Evolutionary conservation across 2,888 invertebrate species (phyloP).

Genomic region (Hanleya hanleyi): DNA sequence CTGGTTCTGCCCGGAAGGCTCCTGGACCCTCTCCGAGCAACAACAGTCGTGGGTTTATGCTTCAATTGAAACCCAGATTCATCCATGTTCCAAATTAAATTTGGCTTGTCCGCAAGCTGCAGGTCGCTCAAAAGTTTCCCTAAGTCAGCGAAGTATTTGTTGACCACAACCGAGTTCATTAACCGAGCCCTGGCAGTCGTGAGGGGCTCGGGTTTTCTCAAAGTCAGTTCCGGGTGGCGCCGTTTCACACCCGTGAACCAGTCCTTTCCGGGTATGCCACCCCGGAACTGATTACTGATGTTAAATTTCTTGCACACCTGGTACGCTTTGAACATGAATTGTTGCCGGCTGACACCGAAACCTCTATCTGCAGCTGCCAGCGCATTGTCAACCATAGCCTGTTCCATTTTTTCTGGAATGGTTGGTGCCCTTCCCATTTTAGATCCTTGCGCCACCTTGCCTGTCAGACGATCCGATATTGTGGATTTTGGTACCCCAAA

Average conservation of each 20-base stretch:
- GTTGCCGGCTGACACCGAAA: constrained; percentile 31
- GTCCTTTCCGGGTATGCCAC: constrained; percentile 35
- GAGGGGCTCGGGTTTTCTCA: no score
- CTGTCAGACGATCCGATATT: constrained; percentile 25
- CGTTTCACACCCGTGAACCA: constrained; percentile 29
- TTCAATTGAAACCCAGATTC: no score
- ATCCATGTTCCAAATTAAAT: no score
- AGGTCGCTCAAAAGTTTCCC: no score
- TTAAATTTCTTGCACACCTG: constrained; percentile 14
- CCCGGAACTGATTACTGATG: constrained; percentile 27
- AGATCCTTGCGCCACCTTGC: constrained; percentile 13
- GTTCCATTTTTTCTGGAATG: constrained; percentile 28
- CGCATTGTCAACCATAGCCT: constrained; percentile 15
- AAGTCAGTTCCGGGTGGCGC: constrained; percentile 26
- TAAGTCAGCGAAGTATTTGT: no score
- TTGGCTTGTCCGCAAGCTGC: no score
- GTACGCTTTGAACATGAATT: constrained; percentile 21
- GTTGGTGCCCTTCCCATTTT: constrained; percentile 22
- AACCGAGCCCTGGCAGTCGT: no score
- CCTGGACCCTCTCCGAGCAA: not conserved
- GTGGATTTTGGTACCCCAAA: constrained; percentile 30
- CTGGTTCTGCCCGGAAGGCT: constrained; percentile 32
- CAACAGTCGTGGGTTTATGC: no score
- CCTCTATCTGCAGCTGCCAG: constrained; percentile 25
- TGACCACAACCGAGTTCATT: no score